These are phyloP conservation scores for Drosophila hamatofila DNA, from an alignment of 2,888 invertebrate genomes.

Conservation along the genomic window DNA sequence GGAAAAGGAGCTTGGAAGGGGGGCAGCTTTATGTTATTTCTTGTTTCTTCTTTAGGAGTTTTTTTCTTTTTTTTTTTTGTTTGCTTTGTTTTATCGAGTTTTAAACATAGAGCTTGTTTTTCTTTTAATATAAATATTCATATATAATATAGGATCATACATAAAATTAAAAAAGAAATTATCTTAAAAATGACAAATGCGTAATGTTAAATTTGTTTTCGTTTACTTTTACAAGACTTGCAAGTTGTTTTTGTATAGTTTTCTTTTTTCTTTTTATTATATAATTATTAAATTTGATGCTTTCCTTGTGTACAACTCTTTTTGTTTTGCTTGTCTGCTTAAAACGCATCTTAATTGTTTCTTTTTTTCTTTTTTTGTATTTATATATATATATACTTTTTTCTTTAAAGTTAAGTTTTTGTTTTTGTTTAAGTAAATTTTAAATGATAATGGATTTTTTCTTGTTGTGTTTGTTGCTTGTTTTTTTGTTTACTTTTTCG, in stretches of 20 bases:
- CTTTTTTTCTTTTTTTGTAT: constrained; percentile 44
- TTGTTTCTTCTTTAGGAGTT: constrained; percentile 34
- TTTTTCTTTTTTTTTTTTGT: constrained; percentile 9
- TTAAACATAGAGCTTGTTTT: constrained; percentile 53
- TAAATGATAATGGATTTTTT: constrained; percentile 77
- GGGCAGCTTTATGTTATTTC: constrained; percentile 47
- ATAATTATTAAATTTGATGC: constrained; percentile 65
- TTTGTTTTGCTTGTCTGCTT: constrained; percentile 45
- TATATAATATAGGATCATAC: constrained; percentile 72
- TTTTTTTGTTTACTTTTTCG: constrained; percentile 32
- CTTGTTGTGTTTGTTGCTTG: constrained; percentile 35
- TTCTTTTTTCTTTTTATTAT: constrained; percentile 28
- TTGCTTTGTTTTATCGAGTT: constrained; percentile 22
- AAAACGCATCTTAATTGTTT: constrained; percentile 69
- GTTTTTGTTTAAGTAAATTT: constrained; percentile 67
- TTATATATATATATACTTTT: constrained; percentile 59
- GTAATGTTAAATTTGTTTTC: constrained; percentile 36
- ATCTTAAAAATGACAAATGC: constrained; percentile 65
- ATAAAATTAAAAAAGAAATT: constrained; percentile 65
- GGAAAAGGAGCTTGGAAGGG: not conserved
- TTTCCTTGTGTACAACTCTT: constrained; percentile 62
- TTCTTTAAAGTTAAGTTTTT: constrained; percentile 75
- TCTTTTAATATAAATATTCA: constrained; percentile 70
- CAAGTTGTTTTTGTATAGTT: constrained; percentile 40
- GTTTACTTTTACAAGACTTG: constrained; percentile 57